Conservation (phyloP, 2,797 vertebrate species). For the Arctocebus calabarensis region DNA sequence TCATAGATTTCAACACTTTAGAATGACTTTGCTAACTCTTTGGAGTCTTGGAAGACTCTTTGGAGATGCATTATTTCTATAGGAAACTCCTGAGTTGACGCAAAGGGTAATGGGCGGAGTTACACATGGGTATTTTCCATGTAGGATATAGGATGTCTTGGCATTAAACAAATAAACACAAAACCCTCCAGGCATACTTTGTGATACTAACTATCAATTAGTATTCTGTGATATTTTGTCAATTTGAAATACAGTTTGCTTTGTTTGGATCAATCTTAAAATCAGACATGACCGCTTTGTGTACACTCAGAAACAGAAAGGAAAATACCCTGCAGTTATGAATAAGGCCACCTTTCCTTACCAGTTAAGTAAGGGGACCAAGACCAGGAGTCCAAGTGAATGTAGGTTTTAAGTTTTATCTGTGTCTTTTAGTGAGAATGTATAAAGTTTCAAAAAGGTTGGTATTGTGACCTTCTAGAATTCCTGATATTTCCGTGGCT, state of each 20-base stretch:
- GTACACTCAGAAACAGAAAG: neutral
- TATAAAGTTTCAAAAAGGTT: neutral
- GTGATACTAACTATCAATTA: neutral
- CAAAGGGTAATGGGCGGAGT: neutral
- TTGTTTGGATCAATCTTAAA: slow-evolving; percentile 46
- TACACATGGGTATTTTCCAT: neutral
- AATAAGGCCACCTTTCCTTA: neutral
- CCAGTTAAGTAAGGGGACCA: neutral
- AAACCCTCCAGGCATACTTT: neutral
- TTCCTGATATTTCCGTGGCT: slow-evolving; percentile 3
- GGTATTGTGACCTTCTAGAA: neutral
- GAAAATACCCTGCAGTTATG: neutral
- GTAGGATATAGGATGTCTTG: neutral
- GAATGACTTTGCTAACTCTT: neutral
- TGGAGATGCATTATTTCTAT: neutral
- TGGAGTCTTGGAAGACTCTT: neutral
- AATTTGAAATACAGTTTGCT: slow-evolving; percentile 10
- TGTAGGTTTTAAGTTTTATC: neutral
- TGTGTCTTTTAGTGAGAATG: neutral
- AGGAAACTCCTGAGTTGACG: neutral
- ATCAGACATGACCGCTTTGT: neutral
- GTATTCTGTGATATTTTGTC: neutral
- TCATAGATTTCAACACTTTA: slow-evolving; percentile 28
- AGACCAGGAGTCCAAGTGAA: neutral
- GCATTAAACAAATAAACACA: neutral